phyloP scores from a whole-genome alignment of 2,113 vertebrate genomes.

The Geothlypis trichas region DNA sequence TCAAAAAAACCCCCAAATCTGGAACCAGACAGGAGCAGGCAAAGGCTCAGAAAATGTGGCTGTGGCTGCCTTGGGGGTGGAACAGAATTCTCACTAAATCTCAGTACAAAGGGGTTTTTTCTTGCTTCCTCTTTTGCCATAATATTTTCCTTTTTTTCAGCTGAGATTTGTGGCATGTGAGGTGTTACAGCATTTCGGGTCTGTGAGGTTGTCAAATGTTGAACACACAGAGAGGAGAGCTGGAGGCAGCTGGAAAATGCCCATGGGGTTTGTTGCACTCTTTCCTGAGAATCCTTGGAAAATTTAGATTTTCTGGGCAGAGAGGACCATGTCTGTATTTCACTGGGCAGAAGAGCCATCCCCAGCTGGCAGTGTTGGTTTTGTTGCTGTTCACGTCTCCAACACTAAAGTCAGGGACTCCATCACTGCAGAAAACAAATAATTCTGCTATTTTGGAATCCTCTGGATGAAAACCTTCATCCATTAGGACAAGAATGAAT shows the following conservation, averaged over 20 bases:
- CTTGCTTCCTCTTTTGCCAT: not conserved
- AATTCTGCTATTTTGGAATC: not conserved
- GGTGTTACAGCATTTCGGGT: not conserved
- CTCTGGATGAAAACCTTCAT: not conserved
- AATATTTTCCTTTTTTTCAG: not conserved
- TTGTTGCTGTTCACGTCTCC: not conserved
- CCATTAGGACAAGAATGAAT: not conserved
- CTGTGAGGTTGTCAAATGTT: not conserved
- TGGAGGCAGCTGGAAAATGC: not conserved
- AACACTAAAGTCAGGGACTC: not conserved
- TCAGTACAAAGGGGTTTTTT: not conserved
- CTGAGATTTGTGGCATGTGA: not conserved
- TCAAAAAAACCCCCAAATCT: accelerated
- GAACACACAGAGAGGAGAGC: not conserved
- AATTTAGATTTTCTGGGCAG: not conserved
- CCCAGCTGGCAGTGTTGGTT: not conserved
- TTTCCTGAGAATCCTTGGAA: not conserved
- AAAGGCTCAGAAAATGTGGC: not conserved
- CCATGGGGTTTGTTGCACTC: not conserved
- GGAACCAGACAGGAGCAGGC: not conserved
- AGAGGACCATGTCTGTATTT: accelerated
- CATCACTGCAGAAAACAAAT: not conserved
- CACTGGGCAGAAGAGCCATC: not conserved
- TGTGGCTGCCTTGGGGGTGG: not conserved
- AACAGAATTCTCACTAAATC: not conserved